Evolutionary conservation across 2,113 vertebrate species (phyloP).

Genomic region (Xenopus borealis): DNA sequence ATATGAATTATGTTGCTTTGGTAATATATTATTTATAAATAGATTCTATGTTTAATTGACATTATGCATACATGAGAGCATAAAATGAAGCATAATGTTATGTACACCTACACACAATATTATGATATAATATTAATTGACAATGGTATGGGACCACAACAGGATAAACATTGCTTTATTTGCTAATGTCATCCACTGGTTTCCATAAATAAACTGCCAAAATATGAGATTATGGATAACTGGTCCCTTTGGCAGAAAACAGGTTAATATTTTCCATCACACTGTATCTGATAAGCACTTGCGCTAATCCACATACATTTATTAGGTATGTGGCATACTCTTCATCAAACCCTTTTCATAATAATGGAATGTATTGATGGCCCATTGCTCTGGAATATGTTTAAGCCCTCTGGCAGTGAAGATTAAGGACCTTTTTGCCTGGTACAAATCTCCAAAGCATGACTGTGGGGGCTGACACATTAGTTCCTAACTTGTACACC

Average conservation of each 20-base stretch:
- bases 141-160: too few species aligned
- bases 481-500: conserved; percentile 37
- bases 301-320: conserved; percentile 16
- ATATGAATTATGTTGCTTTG: too few species aligned
- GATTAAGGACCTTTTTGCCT: conserved; percentile 31
- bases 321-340: conserved; percentile 2
- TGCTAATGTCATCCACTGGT: too few species aligned
- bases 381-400: conserved; percentile 17
- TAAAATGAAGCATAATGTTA: too few species aligned
- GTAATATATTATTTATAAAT: too few species aligned
- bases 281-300: background rate
- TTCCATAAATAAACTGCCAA: too few species aligned
- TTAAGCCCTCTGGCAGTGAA: conserved; percentile 33
- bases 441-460: conserved; percentile 32
- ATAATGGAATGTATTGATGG: conserved; percentile 23
- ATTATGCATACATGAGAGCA: too few species aligned
- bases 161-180: too few species aligned
- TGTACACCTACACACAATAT: too few species aligned
- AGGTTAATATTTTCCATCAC: conserved; percentile 7
- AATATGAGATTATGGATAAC: too few species aligned
- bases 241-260: background rate
- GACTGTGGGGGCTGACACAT: conserved; percentile 25
- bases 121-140: too few species aligned
- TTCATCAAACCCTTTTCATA: conserved; percentile 7
- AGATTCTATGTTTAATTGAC: too few species aligned